Evolutionary conservation across 1,140 invertebrate genomes (phyloP), one percentile per base, ranked within the genome.

Genomic region (Philotrypesis tridentata): DNA sequence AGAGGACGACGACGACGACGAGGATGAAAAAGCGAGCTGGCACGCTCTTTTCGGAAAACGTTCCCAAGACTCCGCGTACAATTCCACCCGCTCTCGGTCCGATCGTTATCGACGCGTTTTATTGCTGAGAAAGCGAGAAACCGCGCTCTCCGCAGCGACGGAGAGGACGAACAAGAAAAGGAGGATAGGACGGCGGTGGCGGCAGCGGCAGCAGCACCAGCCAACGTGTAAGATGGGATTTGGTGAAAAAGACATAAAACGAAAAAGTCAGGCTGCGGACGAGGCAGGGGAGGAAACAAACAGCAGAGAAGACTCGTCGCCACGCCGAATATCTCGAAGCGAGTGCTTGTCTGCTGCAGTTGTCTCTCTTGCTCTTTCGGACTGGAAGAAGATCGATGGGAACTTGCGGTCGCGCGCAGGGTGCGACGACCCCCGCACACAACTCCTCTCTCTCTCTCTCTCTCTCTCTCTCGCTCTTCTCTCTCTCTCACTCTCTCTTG

Each of bases 311-410:
- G 29, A 7, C 29, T 12, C 63, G 60, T 68, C 6, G n/a, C 17
- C 33, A 29, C 25, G 48, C 67, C 77, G 67, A 79, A 61, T 71
- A 71, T 71, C 29, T 79, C 43, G 17, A 61, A 71, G 67, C 37
- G 33, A 55, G 27, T 31, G 9, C 9, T 5, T 37, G 9, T 37
- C 3, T 37, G 9, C 31, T 21, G 67, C 31, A 33, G 14, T 12
- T 31, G 7, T 55, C 33, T 21, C 55, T 67, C 29, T 14, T 29
- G 2, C 9, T 43, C 4, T 17, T 9, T 74, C 55, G n/a, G 6
- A 17, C n/a, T n/a, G 12, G 61, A 37, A 21, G 72, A 60, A 82
- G 73, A 76, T 82, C 80, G 73, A 82, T 82, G 80, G 80, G 80
- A 81, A 81, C 79, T 27, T 70, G 63, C 14, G 71, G 79, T 74